Base-by-base conservation (phyloP, 2,797 vertebrate genomes). In the Eulemur mongoz region DNA sequence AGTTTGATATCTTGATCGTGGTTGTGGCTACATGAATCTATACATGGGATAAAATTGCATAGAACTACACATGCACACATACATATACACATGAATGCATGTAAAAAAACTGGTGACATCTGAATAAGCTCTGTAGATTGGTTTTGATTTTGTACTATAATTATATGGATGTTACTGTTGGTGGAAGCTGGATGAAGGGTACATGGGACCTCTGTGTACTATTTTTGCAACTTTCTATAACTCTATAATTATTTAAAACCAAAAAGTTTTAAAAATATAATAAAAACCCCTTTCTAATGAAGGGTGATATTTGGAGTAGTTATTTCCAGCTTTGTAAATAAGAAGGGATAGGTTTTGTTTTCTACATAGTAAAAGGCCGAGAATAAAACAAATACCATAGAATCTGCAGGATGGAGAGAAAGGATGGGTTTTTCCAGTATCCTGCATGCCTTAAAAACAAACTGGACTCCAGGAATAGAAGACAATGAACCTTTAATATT, bases 321-420 rank as follows among this genome's bases (percentile, higher is more conserved):
- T 73, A 89, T 81, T 89, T 61, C 61, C 22, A 90, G 18, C 35
- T 92, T 75, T 81, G 12, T 81, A 48, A 81, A 61, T 54, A 73
- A 52, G 43, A 84, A 59, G 8, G 13, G 45, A 18, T 45, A 61
- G 43, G 10, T 6, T 69, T 7, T 79, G 65, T 30, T 70, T 82
- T 63, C 43, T 38, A 18, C 2, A 67, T 43, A 10, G 32, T 83
- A 59, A 59, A 30, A 95, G 20, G 22, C 35, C 88, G 38, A 78
- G 27, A 57, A 90, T 86, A 83, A 81, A 73, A 25, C n/a, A 92
- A 30, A 89, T 84, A 59, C 27, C 15, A 89, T 1, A 25, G n/a
- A n/a, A 76, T 59, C 69, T 89, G 14, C 85, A 92, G 23, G 15
- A 50, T 86, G 76, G 57, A 78, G 30, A 93, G 52, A 95, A 85